Percentiles rank a stretch among this genome's conserved stretches.
These are phyloP conservation scores for Tetramorium simillimum DNA, from an alignment of 1,140 invertebrate species.

Conservation along the genomic window DNA sequence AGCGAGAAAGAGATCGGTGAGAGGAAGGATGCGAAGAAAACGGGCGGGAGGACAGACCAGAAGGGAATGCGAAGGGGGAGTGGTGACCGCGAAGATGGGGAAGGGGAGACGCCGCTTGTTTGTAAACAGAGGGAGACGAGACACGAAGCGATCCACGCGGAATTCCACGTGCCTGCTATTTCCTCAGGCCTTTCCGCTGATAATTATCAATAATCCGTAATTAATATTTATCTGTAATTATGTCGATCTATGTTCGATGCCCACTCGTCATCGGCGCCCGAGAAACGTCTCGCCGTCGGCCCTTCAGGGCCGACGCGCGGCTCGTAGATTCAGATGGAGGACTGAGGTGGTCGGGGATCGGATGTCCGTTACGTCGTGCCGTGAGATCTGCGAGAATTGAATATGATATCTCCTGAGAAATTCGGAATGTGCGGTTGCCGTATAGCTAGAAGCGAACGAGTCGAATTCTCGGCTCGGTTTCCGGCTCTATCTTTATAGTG, in stretches of 20 bases:
- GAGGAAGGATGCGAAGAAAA: not conserved
- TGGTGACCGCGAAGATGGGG: constrained; percentile 4
- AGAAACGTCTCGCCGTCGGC: not conserved
- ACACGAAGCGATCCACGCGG: not conserved
- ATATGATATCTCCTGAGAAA: not conserved
- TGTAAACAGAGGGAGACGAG: constrained; percentile 77
- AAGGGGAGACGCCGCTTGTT: constrained; percentile 64
- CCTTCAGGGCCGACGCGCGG: not conserved
- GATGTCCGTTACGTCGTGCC: not conserved
- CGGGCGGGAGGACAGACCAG: not conserved
- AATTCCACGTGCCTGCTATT: not conserved
- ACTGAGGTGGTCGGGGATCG: not conserved
- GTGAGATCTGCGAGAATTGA: not conserved
- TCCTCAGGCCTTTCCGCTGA: not conserved
- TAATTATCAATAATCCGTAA: not conserved
- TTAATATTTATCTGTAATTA: no score
- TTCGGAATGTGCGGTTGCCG: not conserved
- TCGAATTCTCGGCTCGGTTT: not conserved
- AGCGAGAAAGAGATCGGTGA: not conserved
- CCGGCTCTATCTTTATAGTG: not conserved
- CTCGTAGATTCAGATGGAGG: not conserved
- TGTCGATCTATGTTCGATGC: not conserved
- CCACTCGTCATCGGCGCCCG: not conserved
- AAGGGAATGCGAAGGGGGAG: constrained; percentile 22
- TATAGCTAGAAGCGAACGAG: not conserved